A percentile compares a stretch with the other conserved stretches of the same genome.
These are phyloP conservation scores for Podocnemis expansa DNA, from an alignment of 2,113 vertebrate species.

Conservation along the genomic window DNA sequence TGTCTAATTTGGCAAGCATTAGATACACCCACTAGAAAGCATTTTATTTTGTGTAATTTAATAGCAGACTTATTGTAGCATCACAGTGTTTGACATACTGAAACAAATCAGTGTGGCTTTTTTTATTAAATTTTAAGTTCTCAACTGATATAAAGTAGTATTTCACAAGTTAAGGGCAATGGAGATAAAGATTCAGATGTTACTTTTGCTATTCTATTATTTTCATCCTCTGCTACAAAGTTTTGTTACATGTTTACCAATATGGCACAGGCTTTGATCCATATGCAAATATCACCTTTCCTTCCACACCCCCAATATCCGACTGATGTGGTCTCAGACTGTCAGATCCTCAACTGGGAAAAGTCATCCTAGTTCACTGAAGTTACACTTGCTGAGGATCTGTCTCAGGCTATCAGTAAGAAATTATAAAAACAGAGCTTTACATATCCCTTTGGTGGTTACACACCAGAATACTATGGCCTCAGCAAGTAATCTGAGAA, in stretches of 20 bases:
- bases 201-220: slow-evolving; percentile 38
- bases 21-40: slow-evolving; percentile 78
- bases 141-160: slow-evolving; percentile 26
- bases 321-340: slow-evolving; percentile 46
- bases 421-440: slow-evolving; percentile 10
- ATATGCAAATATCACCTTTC: slow-evolving; percentile 48
- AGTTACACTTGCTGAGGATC: slow-evolving; percentile 33
- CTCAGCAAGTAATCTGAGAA: slow-evolving; percentile 58
- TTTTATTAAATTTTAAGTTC: neutral
- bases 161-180: slow-evolving; percentile 43
- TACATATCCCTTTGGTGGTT: slow-evolving; percentile 33
- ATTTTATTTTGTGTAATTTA: slow-evolving; percentile 79
- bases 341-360: slow-evolving; percentile 50
- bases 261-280: slow-evolving; percentile 38
- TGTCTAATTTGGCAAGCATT: slow-evolving; percentile 79
- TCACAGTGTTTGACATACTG: slow-evolving; percentile 66
- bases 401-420: neutral
- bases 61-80: slow-evolving; percentile 77
- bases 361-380: slow-evolving; percentile 51
- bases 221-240: slow-evolving; percentile 68
- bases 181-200: neutral
- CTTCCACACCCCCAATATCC: neutral
- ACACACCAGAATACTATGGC: slow-evolving; percentile 52
- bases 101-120: slow-evolving; percentile 51
- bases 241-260: slow-evolving; percentile 50